These are phyloP conservation scores for Homarus gammarus DNA, from an alignment of 2,888 invertebrate genomes.

Conservation along the genomic window DNA sequence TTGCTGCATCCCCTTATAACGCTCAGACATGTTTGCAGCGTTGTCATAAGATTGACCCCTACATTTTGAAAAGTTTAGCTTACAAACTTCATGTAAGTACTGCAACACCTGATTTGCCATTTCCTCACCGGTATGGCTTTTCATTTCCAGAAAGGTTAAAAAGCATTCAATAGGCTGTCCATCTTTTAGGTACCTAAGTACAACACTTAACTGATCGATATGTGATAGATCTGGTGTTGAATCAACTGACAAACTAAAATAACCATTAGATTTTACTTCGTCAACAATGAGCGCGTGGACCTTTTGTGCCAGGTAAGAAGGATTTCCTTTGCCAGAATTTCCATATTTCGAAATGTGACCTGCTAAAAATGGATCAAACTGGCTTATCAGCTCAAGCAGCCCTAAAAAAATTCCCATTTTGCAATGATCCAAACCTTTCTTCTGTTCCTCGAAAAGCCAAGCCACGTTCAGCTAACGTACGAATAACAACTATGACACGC, in stretches of 20 bases:
- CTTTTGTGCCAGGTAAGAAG: not conserved
- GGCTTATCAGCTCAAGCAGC: constrained; percentile 20
- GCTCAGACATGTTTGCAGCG: too few species aligned
- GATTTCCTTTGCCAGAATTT: constrained; percentile 16
- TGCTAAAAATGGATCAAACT: not conserved
- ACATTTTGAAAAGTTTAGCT: constrained; percentile 29
- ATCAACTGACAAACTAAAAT: constrained; percentile 53
- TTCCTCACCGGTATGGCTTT: constrained; percentile 38
- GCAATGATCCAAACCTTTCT: constrained; percentile 12
- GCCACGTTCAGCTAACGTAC: too few species aligned
- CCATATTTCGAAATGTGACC: constrained; percentile 24
- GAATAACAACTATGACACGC: too few species aligned
- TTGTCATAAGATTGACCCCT: too few species aligned
- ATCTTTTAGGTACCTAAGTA: constrained; percentile 33
- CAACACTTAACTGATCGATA: constrained; percentile 42
- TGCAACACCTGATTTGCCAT: constrained; percentile 32
- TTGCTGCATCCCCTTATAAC: too few species aligned
- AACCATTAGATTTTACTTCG: constrained; percentile 28
- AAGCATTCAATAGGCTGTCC: constrained; percentile 34
- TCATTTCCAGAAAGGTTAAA: constrained; percentile 31
- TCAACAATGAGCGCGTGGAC: constrained; percentile 16
- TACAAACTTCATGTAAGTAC: constrained; percentile 31
- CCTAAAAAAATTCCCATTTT: constrained; percentile 7
- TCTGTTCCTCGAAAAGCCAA: too few species aligned
- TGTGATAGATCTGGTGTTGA: constrained; percentile 51